Conservation (phyloP, 2,888 invertebrate species). For the Eristalinus sepulchralis region DNA sequence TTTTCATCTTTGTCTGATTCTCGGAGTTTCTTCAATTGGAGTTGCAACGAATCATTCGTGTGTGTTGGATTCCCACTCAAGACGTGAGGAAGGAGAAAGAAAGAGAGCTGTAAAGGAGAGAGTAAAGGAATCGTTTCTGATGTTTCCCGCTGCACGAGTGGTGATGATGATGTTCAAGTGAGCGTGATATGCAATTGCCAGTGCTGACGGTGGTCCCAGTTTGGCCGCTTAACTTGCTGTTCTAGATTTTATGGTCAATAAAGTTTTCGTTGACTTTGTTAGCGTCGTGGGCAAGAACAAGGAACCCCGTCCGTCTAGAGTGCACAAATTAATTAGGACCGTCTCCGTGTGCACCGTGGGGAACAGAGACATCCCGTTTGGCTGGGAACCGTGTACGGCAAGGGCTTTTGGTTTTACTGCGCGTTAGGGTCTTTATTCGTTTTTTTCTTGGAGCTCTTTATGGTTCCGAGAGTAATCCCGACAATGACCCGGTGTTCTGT, state of each 20-base stretch:
- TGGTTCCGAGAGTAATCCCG: slow-evolving; percentile 24
- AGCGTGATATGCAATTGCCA: background rate
- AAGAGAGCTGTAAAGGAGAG: too few species aligned
- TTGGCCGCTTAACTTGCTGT: slow-evolving; percentile 17
- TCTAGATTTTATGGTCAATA: slow-evolving; percentile 66
- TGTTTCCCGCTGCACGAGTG: background rate
- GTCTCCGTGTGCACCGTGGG: slow-evolving; percentile 5
- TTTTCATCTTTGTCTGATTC: slow-evolving; percentile 12
- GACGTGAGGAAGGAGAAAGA: background rate
- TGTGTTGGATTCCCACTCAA: background rate
- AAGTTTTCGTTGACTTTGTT: slow-evolving; percentile 43
- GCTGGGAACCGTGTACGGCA: background rate
- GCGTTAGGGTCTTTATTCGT: slow-evolving; percentile 4
- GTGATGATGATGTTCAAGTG: slow-evolving; percentile 10
- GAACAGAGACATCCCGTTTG: background rate
- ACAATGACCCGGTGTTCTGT: background rate
- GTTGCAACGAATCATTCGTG: slow-evolving; percentile 23
- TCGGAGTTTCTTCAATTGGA: slow-evolving; percentile 20
- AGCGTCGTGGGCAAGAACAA: background rate
- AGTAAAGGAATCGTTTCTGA: background rate
- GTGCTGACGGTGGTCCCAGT: background rate
- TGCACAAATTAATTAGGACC: slow-evolving; percentile 52
- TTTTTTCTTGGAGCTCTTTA: slow-evolving; percentile 12
- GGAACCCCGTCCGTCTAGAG: slow-evolving; percentile 11
- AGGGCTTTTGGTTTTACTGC: background rate